These are phyloP conservation scores for Ellobius talpinus DNA, from an alignment of 2,113 vertebrate genomes.

Conservation along the genomic window DNA sequence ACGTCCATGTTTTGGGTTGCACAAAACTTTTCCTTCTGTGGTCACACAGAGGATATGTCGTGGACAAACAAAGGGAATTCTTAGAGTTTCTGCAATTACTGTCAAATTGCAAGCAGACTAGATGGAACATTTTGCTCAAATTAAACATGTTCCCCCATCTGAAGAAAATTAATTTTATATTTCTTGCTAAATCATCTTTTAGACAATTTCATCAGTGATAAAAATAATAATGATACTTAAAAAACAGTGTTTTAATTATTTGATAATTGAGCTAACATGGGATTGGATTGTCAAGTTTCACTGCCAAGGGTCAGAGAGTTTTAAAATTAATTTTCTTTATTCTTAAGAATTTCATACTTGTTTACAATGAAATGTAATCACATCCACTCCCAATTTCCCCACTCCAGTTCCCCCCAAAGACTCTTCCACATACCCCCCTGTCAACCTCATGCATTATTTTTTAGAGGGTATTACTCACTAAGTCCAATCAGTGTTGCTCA, in stretches of 20 bases:
- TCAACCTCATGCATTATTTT: not conserved
- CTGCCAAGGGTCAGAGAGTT: not conserved
- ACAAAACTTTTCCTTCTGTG: not conserved
- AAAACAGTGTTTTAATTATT: not conserved
- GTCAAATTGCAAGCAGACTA: constrained; percentile 51
- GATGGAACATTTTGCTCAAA: constrained; percentile 56
- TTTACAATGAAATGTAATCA: no score
- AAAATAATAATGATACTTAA: not conserved
- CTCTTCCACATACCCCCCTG: no score
- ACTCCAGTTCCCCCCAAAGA: not conserved
- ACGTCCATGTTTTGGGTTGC: not conserved
- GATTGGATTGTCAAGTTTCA: not conserved
- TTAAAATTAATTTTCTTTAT: not conserved
- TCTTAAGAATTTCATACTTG: not conserved
- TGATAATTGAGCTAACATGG: not conserved
- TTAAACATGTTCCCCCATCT: constrained; percentile 57
- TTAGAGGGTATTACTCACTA: no score
- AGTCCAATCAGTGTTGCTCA: not conserved
- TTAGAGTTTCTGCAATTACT: constrained; percentile 48
- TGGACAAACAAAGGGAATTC: constrained; percentile 44
- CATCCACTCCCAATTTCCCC: not conserved
- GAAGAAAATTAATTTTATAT: constrained; percentile 58
- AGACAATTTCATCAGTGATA: constrained; percentile 33
- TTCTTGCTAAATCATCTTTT: constrained; percentile 52
- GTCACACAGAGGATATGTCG: not conserved